phyloP scores from a whole-genome alignment of 2,113 vertebrate genomes.

The Arizona elegans region DNA sequence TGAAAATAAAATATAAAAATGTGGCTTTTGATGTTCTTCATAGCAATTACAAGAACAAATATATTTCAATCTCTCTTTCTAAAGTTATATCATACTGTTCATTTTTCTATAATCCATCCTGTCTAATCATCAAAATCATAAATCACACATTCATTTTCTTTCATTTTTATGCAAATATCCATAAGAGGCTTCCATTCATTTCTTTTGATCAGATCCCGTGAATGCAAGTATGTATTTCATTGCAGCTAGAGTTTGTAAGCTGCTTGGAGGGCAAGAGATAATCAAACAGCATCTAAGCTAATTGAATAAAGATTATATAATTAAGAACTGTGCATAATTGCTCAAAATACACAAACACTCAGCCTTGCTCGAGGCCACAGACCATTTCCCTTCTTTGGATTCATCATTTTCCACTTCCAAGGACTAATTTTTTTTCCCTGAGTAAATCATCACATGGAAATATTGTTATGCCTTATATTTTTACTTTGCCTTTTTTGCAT shows the following conservation, averaged over 20 bases:
- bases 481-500: neutral
- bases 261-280: neutral
- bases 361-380: neutral
- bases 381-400: neutral
- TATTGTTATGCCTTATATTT: neutral
- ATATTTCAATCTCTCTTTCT: neutral
- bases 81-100: neutral
- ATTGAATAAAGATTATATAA: neutral
- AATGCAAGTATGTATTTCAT: neutral
- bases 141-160: neutral
- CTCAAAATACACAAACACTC: neutral
- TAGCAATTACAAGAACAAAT: neutral
- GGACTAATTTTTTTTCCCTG: neutral
- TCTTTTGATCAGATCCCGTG: neutral
- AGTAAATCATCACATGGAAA: neutral
- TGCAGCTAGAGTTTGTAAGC: neutral
- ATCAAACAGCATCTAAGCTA: neutral
- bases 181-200: constrained; percentile 3
- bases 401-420: neutral
- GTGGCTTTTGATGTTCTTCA: neutral
- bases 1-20: neutral
- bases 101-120: neutral
- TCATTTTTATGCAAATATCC: neutral
- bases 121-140: neutral
- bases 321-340: neutral